These are phyloP conservation scores for Dinocampus coccinellae DNA, from an alignment of 2,888 invertebrate species.

Conservation along the genomic window DNA sequence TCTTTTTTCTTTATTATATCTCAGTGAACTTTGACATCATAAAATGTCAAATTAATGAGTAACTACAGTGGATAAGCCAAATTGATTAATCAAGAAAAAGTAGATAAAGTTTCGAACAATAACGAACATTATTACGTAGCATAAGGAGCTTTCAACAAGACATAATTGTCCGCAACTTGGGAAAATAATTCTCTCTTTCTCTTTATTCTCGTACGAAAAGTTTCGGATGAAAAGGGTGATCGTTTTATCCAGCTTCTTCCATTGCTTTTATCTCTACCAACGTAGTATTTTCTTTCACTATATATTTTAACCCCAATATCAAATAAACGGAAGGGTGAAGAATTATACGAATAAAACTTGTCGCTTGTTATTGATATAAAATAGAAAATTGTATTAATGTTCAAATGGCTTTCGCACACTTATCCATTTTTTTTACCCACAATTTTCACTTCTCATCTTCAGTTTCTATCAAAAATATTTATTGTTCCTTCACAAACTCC, in stretches of 20 bases:
- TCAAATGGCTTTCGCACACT: background rate
- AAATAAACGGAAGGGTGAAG: background rate
- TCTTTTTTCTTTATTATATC: background rate
- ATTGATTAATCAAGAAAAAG: conserved; percentile 7
- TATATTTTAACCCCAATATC: background rate
- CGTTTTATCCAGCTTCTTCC: background rate
- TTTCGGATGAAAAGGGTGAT: background rate
- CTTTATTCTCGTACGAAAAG: background rate
- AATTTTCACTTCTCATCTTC: background rate
- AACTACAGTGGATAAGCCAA: background rate
- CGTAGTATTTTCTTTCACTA: background rate
- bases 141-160: conserved; percentile 20
- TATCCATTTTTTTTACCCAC: background rate
- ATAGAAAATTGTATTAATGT: background rate
- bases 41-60: background rate
- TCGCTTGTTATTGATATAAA: background rate
- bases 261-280: background rate
- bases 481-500: too few relatives aligned
- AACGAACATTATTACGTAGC: conserved; percentile 12
- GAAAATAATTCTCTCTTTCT: background rate
- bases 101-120: conserved; percentile 1
- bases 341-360: background rate
- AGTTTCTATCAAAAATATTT: too few relatives aligned
- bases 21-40: background rate
- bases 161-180: conserved; percentile 20